phyloP scores from a whole-genome alignment of 1,140 invertebrate species.

The Ostrea edulis region DNA sequence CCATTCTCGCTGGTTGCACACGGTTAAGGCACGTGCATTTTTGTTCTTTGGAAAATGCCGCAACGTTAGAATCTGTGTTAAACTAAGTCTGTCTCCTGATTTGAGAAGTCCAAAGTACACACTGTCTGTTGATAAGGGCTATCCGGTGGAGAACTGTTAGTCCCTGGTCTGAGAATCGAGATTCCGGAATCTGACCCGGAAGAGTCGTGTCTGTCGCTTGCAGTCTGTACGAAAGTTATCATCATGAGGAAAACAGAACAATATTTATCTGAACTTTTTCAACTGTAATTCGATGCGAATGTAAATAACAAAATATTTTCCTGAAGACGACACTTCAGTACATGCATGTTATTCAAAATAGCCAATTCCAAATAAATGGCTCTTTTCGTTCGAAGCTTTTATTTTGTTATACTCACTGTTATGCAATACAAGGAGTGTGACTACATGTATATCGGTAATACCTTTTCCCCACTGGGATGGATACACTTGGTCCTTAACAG shows the following conservation, averaged over 20 bases:
- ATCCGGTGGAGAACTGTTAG: constrained; percentile 67
- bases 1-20: neutral
- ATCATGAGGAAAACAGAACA: too few relatives aligned
- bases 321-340: too few relatives aligned
- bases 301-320: too few relatives aligned
- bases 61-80: neutral
- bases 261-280: too few relatives aligned
- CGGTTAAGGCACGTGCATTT: constrained; percentile 17
- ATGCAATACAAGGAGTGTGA: neutral
- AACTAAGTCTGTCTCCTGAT: constrained; percentile 62
- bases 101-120: constrained; percentile 54
- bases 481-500: constrained; percentile 67
- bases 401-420: neutral
- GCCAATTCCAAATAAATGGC: too few relatives aligned
- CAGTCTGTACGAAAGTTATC: constrained; percentile 42
- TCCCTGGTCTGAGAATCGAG: constrained; percentile 67
- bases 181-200: constrained; percentile 77
- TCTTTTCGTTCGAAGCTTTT: too few relatives aligned
- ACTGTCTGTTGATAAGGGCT: constrained; percentile 65
- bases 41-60: neutral
- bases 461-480: constrained; percentile 34
- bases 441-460: neutral
- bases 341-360: too few relatives aligned
- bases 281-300: too few relatives aligned
- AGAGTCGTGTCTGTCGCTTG: constrained; percentile 73